Conservation (phyloP, 2,797 vertebrate genomes). For the Bradypus variegatus region DNA sequence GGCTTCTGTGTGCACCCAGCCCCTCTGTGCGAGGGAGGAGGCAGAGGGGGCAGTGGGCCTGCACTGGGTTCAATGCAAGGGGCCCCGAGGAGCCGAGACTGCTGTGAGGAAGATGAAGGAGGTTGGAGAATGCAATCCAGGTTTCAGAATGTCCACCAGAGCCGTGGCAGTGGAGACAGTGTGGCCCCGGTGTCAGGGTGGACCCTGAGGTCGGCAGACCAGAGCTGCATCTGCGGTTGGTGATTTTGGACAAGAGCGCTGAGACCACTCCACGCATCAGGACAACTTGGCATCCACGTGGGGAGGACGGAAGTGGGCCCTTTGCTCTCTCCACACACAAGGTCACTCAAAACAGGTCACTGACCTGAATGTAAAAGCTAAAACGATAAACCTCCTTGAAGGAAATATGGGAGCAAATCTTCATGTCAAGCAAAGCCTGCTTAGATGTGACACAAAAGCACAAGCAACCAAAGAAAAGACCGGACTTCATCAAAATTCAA, state of each 20-base stretch:
- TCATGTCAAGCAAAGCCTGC: background rate
- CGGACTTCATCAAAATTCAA: background rate
- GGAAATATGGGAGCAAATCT: background rate
- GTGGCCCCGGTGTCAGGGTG: background rate
- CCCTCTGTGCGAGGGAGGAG: background rate
- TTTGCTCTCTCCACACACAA: background rate
- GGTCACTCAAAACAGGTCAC: background rate
- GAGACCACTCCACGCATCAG: background rate
- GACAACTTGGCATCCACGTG: background rate
- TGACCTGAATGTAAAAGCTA: background rate
- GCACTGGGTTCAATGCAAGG: background rate
- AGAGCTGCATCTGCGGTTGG: background rate
- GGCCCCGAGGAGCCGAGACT: background rate
- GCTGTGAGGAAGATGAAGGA: no score
- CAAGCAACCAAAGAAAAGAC: background rate
- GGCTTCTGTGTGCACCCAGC: rapidly evolving
- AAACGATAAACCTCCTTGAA: background rate
- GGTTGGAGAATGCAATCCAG: background rate
- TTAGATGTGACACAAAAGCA: background rate
- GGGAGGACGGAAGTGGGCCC: background rate
- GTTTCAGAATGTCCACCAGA: background rate
- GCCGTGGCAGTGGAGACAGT: no score
- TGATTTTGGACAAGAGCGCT: background rate
- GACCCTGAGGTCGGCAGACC: rapidly evolving
- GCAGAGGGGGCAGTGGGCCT: background rate